Evolutionary conservation across 2,888 invertebrate species (phyloP).

Genomic region (Nomada goodeniana): DNA sequence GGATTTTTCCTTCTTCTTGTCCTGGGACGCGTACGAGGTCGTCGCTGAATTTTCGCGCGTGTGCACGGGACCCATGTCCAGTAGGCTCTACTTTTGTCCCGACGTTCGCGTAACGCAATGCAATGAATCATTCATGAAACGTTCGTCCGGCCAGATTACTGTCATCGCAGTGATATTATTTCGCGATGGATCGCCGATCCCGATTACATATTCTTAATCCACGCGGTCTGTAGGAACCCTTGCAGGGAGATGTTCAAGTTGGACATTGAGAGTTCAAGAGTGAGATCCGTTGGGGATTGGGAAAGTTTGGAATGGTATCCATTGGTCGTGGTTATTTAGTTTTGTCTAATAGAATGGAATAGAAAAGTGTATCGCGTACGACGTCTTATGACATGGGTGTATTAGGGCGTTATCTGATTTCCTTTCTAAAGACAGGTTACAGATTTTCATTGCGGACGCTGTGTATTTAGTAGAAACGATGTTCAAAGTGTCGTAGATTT

Average conservation of each 20-base stretch:
- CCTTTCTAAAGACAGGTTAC: too few species aligned
- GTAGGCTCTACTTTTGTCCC: not conserved
- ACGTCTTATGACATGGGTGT: too few species aligned
- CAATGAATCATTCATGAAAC: constrained; percentile 23
- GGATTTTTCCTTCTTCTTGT: constrained; percentile 23
- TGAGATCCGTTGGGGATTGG: not conserved
- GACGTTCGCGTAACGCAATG: not conserved
- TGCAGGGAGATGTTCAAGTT: too few species aligned
- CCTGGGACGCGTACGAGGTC: not conserved
- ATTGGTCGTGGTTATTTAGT: not conserved
- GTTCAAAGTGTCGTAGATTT: too few species aligned
- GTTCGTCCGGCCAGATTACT: not conserved
- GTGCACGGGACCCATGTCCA: not conserved
- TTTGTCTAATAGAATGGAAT: not conserved
- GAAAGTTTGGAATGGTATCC: not conserved
- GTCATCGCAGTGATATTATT: constrained; percentile 7
- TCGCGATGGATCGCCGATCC: not conserved
- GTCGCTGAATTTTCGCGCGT: not conserved
- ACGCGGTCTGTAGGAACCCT: not conserved
- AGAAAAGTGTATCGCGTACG: not conserved
- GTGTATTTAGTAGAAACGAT: too few species aligned
- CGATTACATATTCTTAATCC: not conserved
- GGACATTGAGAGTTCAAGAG: too few species aligned
- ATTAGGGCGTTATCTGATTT: too few species aligned
- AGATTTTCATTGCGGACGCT: too few species aligned